These are phyloP conservation scores for Caenorhabditis afra DNA, from an alignment of 2,888 invertebrate genomes.

Conservation along the genomic window DNA sequence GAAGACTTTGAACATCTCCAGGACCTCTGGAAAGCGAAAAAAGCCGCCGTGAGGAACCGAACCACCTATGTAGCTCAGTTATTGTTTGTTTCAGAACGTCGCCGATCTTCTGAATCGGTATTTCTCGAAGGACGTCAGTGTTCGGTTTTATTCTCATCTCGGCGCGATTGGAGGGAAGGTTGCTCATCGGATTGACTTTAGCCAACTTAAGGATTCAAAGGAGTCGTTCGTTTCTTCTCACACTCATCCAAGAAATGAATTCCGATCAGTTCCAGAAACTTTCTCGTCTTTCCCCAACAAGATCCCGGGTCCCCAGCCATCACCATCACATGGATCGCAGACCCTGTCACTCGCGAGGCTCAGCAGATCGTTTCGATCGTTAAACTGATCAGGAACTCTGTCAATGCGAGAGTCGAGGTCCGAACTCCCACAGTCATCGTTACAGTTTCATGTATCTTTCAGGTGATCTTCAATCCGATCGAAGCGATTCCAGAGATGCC, in stretches of 20 bases:
- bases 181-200: not conserved
- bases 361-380: constrained; percentile 75
- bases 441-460: too few relatives aligned
- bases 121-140: constrained; percentile 6
- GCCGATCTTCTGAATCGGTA: not conserved
- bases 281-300: constrained; percentile 80
- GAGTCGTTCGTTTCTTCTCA: constrained; percentile 63
- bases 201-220: constrained; percentile 59
- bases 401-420: constrained; percentile 90
- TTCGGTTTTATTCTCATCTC: constrained; percentile 10
- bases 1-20: constrained; percentile 94
- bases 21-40: constrained; percentile 82
- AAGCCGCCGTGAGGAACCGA: constrained; percentile 1
- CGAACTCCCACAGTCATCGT: too few relatives aligned
- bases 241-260: not conserved
- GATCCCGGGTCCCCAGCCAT: constrained; percentile 85
- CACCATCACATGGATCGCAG: constrained; percentile 91
- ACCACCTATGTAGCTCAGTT: too few relatives aligned
- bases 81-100: constrained; percentile 15
- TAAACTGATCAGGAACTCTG: constrained; percentile 87
- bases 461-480: constrained; percentile 90
- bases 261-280: constrained; percentile 50
- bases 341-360: constrained; percentile 88
- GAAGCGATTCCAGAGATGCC: constrained; percentile 98
- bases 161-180: not conserved